phyloP scores from a whole-genome alignment of 2,797 vertebrate species.

The Acropternis orthonyx region DNA sequence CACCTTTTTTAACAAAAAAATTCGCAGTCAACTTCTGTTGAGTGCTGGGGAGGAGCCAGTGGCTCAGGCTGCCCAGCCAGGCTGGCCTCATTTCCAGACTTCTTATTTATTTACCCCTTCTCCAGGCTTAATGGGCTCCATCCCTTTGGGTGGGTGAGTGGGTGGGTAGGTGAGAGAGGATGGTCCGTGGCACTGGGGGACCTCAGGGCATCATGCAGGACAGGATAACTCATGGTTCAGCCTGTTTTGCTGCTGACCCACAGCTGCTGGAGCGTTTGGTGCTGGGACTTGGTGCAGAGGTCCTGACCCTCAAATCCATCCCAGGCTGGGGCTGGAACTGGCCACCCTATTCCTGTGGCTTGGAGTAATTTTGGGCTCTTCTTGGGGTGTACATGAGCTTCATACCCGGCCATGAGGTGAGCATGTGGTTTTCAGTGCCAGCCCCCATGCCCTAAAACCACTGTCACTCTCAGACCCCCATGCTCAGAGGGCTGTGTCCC shows the following conservation, averaged over 20 bases:
- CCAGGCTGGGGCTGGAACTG: background rate
- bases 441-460: background rate
- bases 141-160: background rate
- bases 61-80: background rate
- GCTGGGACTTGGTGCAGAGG: background rate
- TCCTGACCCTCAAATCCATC: too few relatives aligned
- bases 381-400: accelerated
- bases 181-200: accelerated
- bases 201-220: accelerated
- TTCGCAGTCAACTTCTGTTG: background rate
- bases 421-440: background rate
- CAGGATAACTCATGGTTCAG: background rate
- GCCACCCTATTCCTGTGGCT: accelerated
- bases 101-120: background rate
- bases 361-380: background rate
- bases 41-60: accelerated
- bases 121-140: background rate
- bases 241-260: background rate
- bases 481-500: background rate
- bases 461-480: background rate
- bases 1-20: conserved; percentile 25
- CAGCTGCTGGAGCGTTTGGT: background rate
- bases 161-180: too few relatives aligned
- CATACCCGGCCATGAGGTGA: accelerated
- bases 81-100: background rate